These are phyloP conservation scores for Nycticebus coucang DNA, from an alignment of 2,113 vertebrate genomes.

Conservation along the genomic window DNA sequence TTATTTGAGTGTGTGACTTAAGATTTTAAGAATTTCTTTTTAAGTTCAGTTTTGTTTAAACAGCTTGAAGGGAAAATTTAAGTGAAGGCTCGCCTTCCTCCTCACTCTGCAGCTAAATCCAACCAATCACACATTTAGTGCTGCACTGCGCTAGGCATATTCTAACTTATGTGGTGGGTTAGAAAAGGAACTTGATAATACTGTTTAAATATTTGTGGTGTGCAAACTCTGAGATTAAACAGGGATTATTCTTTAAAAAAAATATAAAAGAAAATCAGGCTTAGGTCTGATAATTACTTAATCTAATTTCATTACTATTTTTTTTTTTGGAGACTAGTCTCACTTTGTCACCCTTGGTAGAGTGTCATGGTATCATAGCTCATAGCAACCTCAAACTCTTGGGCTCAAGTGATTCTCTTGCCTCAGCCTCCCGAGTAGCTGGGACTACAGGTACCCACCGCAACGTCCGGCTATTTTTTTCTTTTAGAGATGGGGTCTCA, in stretches of 20 bases:
- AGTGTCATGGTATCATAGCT: too few species aligned
- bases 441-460: too few species aligned
- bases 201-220: background rate
- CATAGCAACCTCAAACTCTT: too few species aligned
- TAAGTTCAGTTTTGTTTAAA: slow-evolving; percentile 22
- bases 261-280: slow-evolving; percentile 1
- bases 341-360: too few species aligned
- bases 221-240: background rate
- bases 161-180: background rate
- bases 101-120: background rate
- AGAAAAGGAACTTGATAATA: background rate
- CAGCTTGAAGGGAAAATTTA: background rate
- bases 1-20: slow-evolving; percentile 4
- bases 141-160: background rate
- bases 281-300: background rate
- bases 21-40: background rate
- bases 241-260: background rate
- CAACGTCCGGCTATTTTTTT: too few species aligned
- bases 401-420: too few species aligned
- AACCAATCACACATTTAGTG: background rate
- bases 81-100: background rate
- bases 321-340: too few species aligned
- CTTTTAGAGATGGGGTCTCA: too few species aligned
- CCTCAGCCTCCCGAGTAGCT: too few species aligned
- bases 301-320: background rate